phyloP scores from a whole-genome alignment of 1,140 invertebrate species.

The Pseudomyrmex dendroicus region DNA sequence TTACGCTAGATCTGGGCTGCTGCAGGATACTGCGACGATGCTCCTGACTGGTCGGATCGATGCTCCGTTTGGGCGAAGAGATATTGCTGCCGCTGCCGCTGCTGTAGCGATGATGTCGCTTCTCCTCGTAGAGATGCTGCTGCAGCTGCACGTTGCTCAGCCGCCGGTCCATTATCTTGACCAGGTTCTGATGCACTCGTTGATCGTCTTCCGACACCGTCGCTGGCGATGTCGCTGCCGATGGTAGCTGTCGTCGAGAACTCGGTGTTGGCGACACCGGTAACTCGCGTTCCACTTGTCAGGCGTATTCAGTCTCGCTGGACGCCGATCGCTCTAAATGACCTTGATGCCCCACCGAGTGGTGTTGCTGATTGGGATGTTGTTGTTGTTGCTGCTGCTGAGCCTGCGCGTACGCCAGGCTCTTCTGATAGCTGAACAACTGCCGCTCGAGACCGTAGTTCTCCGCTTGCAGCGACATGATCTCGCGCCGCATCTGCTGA shows the following conservation, averaged over 20 bases:
- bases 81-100: constrained; percentile 36
- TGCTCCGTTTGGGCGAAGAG: constrained; percentile 69
- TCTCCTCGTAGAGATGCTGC: constrained; percentile 65
- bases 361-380: constrained; percentile 79
- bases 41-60: constrained; percentile 53
- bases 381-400: constrained; percentile 82
- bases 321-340: constrained; percentile 87
- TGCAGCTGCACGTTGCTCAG: constrained; percentile 80
- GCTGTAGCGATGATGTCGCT: constrained; percentile 56
- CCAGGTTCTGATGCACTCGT: constrained; percentile 78
- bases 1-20: constrained; percentile 72
- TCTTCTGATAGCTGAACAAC: constrained; percentile 94
- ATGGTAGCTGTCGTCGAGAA: constrained; percentile 61
- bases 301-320: constrained; percentile 91
- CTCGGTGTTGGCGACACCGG: constrained; percentile 32
- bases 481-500: constrained; percentile 95
- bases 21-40: constrained; percentile 72
- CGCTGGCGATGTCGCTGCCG: background rate
- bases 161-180: constrained; percentile 79
- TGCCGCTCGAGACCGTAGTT: constrained; percentile 94
- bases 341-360: constrained; percentile 71
- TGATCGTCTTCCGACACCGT: constrained; percentile 73
- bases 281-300: constrained; percentile 82
- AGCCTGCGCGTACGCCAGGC: constrained; percentile 91
- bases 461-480: constrained; percentile 92